Conservation (phyloP, 2,888 invertebrate genomes). For the Saturnia japonica region DNA sequence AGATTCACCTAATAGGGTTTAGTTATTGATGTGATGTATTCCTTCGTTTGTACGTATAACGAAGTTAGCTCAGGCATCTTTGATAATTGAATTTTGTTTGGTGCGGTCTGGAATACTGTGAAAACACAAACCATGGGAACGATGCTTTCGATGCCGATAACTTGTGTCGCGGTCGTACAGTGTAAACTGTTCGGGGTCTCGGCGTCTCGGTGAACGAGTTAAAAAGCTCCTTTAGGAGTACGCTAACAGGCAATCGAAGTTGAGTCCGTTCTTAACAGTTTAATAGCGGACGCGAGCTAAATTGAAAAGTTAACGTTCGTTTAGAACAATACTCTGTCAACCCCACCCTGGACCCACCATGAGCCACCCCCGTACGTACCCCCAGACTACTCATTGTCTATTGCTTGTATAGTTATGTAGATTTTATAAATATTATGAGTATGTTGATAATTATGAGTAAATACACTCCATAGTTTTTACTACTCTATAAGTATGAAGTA, state of each 20-base stretch:
- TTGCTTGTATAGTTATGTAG: not conserved
- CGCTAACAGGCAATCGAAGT: constrained; percentile 34
- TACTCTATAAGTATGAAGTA: too few relatives aligned
- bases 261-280: constrained; percentile 23
- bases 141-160: not conserved
- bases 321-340: constrained; percentile 24
- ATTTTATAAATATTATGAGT: not conserved
- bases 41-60: not conserved
- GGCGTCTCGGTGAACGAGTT: constrained; percentile 26
- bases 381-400: not conserved
- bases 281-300: constrained; percentile 23
- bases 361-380: not conserved
- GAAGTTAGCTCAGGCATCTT: too few relatives aligned
- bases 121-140: not conserved
- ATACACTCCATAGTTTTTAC: not conserved
- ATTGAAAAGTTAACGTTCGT: constrained; percentile 27
- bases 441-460: not conserved
- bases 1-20: not conserved
- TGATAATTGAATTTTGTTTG: too few relatives aligned
- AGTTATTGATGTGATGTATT: not conserved
- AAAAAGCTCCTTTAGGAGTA: constrained; percentile 31
- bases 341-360: not conserved
- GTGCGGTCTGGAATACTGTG: not conserved
- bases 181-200: not conserved
- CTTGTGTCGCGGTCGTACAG: not conserved